Base-by-base conservation (phyloP, 2,888 invertebrate species). In the Leptinotarsa rubiginosa region DNA sequence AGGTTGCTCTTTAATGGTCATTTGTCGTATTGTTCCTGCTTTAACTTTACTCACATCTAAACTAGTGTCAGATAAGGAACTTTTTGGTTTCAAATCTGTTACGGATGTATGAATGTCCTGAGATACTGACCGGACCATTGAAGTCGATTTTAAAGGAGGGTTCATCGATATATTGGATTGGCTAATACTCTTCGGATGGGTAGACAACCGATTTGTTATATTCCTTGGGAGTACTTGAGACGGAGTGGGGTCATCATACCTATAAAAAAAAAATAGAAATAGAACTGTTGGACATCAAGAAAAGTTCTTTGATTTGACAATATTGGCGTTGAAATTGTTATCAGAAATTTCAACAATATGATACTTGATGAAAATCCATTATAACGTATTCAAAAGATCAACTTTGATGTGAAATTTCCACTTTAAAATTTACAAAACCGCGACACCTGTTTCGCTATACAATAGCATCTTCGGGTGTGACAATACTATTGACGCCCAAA, bases 31-130 rank as follows among this genome's bases (percentile, higher is more conserved):
- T 2, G 79, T 66, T 15, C 73, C 64, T 0, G 78, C 71, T 66
- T 77, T 80, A 16, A 66, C 25, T 50, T 76, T 72, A 75, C 70
- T 65, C 12, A 68, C 65, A 69, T 89, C 88, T 68, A 89, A 84
- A 69, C 87, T 87, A 70, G 89, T 88, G 70, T 90, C 90, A n/a
- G 90, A 90, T 72, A 88, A 87, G 3, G 90, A 89, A n/a, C 87
- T 85, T 84, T 90, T 90, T n/a, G 89, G 87, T 75, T 77, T 78
- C 64, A 82, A 78, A 62, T 86, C 85, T 50, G 79, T 78, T 20
- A 81, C 77, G 22, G 86, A 79, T 77, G 89, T 84, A 78, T 87
- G 88, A 16, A 88, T 87, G 73, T 91, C 90, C 79, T 91, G 90
- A 22, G 91, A 90, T 75, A 86, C 86, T 2, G 90, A 90, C 69